Conservation (phyloP, 1,140 invertebrate genomes). For the Octopus sinensis region DNA sequence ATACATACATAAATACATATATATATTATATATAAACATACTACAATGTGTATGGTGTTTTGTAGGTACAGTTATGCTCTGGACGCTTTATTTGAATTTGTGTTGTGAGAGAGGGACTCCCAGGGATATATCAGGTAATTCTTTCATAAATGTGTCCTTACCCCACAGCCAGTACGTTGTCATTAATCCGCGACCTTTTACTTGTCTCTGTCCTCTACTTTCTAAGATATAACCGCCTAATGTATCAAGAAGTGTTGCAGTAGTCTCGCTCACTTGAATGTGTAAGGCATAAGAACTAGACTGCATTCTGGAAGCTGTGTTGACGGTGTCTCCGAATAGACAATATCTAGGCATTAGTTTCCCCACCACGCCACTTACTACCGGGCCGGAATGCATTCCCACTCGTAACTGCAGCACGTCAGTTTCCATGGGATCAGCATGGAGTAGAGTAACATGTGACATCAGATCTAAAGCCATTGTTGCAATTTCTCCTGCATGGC, state of each 20-base stretch:
- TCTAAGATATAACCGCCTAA: slow-evolving; percentile 86
- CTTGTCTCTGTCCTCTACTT: slow-evolving; percentile 80
- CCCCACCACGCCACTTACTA: slow-evolving; percentile 48
- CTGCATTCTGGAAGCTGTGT: slow-evolving; percentile 46
- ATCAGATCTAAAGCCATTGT: slow-evolving; percentile 81
- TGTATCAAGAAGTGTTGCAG: slow-evolving; percentile 79
- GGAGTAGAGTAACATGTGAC: slow-evolving; percentile 66
- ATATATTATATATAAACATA: too few species aligned
- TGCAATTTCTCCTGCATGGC: slow-evolving; percentile 77
- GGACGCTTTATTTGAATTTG: background rate
- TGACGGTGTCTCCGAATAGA: slow-evolving; percentile 46
- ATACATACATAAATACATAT: too few species aligned
- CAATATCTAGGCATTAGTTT: slow-evolving; percentile 45
- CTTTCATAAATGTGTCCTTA: slow-evolving; percentile 73
- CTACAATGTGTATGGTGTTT: too few species aligned
- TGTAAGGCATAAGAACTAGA: slow-evolving; percentile 67
- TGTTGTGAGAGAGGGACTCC: background rate
- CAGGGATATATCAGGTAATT: slow-evolving; percentile 62
- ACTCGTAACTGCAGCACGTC: too few species aligned
- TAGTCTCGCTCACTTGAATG: slow-evolving; percentile 87
- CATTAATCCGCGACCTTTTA: slow-evolving; percentile 69
- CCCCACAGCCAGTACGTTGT: slow-evolving; percentile 55
- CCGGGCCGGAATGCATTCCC: slow-evolving; percentile 71
- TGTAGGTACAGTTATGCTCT: too few species aligned
- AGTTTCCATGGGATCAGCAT: too few species aligned